Evolutionary conservation across 2,888 invertebrate genomes (phyloP), one percentile per base, ranked within the genome.

Genomic region (Rotaria socialis): DNA sequence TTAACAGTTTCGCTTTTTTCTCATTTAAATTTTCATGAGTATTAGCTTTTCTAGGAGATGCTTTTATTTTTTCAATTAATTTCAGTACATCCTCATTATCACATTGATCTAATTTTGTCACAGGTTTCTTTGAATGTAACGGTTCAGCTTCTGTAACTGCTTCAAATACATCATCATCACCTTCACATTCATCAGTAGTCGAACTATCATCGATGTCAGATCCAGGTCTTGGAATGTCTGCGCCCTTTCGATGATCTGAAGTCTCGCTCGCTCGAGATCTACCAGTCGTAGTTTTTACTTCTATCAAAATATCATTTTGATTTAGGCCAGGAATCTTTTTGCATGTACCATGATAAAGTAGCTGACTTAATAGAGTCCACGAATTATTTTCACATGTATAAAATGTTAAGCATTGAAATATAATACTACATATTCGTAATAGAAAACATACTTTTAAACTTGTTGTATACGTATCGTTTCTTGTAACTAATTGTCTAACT

Each of bases 401-500:
- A 47, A 80, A 80, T n/a, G 80, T 41, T 10, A 80, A n/a, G 47
- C 80, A 80, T 80, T 80, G 47, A 19, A 80, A 14, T 43, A 80
- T 80, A 80, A 80, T 80, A 47, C 47, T 80, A 24, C 47, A 80
- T 47, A 80, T 24, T n/a, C 80, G 43, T 80, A 80, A n/a, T n/a
- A 47, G 2, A 80, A 80, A 80, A n/a, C 80, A 80, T 47, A 80
- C 47, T 80, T 80, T 80, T 80, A 80, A 80, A 24, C 3, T 11
- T 11, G 47, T 47, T 43, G 47, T 8, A 47, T 47, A 80, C 47
- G n/a, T 10, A 80, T 47, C 24, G 22, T 80, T 47, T 47, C 1
- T 80, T 47, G 80, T 19, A 10, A 7, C 10, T 1, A 80, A 43
- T 6, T 11, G 3, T 47, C 8, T 22, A 14, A 80, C 10, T 47